These are phyloP conservation scores for Drosophila setosimentum DNA, from an alignment of 2,888 invertebrate species.

Conservation along the genomic window DNA sequence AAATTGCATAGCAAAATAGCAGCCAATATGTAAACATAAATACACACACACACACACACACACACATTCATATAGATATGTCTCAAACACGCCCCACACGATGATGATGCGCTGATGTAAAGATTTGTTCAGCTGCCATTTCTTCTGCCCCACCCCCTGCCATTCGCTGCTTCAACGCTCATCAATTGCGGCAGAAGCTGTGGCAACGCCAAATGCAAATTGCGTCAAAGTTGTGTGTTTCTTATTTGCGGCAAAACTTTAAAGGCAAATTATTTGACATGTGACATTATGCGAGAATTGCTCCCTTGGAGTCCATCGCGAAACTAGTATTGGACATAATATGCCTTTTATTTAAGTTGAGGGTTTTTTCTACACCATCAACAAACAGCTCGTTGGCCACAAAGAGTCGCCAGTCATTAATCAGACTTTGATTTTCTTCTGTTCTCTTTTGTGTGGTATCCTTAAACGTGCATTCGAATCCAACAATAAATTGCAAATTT, in stretches of 20 bases:
- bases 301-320: constrained; percentile 25
- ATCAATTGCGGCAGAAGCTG: constrained; percentile 66
- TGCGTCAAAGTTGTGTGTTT: constrained; percentile 45
- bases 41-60: not conserved
- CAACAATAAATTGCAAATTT: not conserved
- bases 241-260: constrained; percentile 65
- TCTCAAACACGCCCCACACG: constrained; percentile 48
- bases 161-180: not conserved
- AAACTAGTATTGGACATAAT: constrained; percentile 29
- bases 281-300: constrained; percentile 62
- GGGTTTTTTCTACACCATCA: not conserved
- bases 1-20: constrained; percentile 50
- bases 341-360: constrained; percentile 39
- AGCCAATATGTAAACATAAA: constrained; percentile 19
- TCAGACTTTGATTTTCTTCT: not conserved
- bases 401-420: not conserved
- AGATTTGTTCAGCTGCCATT: not conserved
- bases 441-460: not conserved
- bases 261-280: constrained; percentile 71
- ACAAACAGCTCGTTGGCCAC: not conserved
- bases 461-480: not conserved
- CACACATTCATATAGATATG: not conserved
- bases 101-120: constrained; percentile 25
- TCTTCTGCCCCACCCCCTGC: not conserved
- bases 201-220: constrained; percentile 70